A percentile compares a stretch with the other conserved stretches of the same genome.
phyloP scores from a whole-genome alignment of 2,113 vertebrate species.

The Bujurquina vittata region DNA sequence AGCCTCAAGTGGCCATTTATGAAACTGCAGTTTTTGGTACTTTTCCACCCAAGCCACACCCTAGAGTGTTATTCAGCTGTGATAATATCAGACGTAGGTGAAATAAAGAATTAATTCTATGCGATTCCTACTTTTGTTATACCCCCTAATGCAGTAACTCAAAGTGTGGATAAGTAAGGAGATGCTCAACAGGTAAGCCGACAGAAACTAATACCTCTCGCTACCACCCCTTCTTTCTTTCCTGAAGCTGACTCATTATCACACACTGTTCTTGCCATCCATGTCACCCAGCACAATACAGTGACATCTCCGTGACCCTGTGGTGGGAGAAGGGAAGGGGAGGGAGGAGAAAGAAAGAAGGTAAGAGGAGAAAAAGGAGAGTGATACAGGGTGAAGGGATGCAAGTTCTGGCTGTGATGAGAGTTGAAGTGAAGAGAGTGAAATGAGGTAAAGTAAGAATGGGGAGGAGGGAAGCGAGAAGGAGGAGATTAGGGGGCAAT shows the following conservation, averaged over 20 bases:
- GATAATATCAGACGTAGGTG: not conserved
- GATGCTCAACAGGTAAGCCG: constrained; percentile 11
- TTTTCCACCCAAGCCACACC: not conserved
- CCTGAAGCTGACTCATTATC: constrained; percentile 56
- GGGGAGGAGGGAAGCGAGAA: constrained; percentile 6
- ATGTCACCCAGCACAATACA: constrained; percentile 59
- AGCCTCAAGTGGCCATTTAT: too few relatives aligned
- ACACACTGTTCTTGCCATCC: constrained; percentile 53
- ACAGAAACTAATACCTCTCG: constrained; percentile 48
- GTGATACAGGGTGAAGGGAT: not conserved
- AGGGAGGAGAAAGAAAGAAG: not conserved
- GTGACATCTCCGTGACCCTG: constrained; percentile 67
- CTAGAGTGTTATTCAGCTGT: not conserved
- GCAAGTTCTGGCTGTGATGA: constrained; percentile 12
- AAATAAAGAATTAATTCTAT: not conserved
- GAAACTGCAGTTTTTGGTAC: too few relatives aligned
- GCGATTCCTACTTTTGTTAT: not conserved
- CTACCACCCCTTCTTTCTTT: constrained; percentile 40
- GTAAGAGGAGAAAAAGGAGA: not conserved
- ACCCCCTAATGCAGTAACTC: not conserved
- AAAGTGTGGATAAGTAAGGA: not conserved
- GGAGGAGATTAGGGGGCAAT: constrained; percentile 2
- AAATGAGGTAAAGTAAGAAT: constrained; percentile 11
- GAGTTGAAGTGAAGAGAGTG: constrained; percentile 3
- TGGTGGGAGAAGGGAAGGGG: constrained; percentile 24